These are phyloP conservation scores for Protobothrops flavoviridis DNA, from an alignment of 2,113 vertebrate species.

Conservation along the genomic window DNA sequence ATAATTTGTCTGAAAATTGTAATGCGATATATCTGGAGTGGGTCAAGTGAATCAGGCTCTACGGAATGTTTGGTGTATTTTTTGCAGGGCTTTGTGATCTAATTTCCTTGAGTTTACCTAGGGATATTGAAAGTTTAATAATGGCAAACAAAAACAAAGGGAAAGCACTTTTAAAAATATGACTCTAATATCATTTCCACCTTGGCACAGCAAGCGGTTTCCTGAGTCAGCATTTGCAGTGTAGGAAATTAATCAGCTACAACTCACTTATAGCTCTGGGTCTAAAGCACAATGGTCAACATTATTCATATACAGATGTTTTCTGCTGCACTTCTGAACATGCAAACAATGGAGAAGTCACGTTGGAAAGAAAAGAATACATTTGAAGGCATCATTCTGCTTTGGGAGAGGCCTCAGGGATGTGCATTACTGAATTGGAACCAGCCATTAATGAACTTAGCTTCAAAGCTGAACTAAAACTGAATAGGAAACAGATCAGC, in stretches of 20 bases:
- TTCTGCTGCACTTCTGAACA: background rate
- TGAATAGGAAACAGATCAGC: background rate
- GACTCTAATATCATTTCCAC: background rate
- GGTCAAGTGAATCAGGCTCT: background rate
- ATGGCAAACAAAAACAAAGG: background rate
- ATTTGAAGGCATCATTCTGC: background rate
- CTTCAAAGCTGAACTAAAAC: background rate
- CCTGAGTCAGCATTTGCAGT: background rate
- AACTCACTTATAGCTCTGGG: background rate
- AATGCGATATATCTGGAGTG: background rate
- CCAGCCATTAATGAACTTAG: background rate
- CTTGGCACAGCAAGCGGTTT: background rate
- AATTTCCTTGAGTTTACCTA: background rate
- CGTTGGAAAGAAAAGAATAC: background rate
- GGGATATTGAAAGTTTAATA: background rate
- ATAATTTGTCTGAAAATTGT: background rate
- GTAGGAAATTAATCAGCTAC: background rate
- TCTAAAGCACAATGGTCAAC: background rate
- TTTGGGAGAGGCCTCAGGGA: background rate
- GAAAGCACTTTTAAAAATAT: background rate
- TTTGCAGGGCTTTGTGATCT: background rate
- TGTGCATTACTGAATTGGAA: background rate
- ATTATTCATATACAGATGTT: too few species aligned
- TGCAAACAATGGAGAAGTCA: background rate
- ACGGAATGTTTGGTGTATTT: background rate